phyloP scores from a whole-genome alignment of 2,113 vertebrate genomes.

The Plecotus auritus region DNA sequence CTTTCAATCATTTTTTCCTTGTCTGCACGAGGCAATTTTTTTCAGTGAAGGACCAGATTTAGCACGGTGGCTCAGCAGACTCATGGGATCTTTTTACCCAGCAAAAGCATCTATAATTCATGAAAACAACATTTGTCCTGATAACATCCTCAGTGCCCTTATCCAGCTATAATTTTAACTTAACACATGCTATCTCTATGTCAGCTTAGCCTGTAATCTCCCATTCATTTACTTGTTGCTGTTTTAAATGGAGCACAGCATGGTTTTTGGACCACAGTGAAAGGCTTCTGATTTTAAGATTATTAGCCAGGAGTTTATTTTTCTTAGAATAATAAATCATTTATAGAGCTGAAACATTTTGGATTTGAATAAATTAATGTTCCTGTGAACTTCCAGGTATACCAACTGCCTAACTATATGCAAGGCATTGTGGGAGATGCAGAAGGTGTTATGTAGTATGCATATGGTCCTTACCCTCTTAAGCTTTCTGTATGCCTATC shows the following conservation, averaged over 20 bases:
- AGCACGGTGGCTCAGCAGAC: neutral
- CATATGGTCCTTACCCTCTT: neutral
- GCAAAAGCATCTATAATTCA: constrained; percentile 38
- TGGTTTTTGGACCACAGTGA: neutral
- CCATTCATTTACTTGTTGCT: neutral
- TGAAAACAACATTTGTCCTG: neutral
- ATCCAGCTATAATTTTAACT: neutral
- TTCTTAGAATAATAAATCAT: neutral
- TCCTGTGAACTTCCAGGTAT: neutral
- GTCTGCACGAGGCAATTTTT: neutral
- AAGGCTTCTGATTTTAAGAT: constrained; percentile 25
- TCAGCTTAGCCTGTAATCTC: neutral
- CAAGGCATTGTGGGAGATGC: neutral
- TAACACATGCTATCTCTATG: neutral
- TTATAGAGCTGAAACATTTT: constrained; percentile 3
- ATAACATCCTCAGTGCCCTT: neutral
- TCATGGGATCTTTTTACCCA: neutral
- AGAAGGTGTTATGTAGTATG: neutral
- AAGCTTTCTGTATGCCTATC: neutral
- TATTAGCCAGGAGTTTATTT: neutral
- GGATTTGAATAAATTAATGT: neutral
- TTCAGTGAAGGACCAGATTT: neutral
- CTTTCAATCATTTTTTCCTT: constrained; percentile 4
- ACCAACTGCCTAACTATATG: neutral
- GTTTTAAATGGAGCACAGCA: neutral